phyloP scores from a whole-genome alignment of 2,888 invertebrate genomes.

The Eupithecia tripunctaria region DNA sequence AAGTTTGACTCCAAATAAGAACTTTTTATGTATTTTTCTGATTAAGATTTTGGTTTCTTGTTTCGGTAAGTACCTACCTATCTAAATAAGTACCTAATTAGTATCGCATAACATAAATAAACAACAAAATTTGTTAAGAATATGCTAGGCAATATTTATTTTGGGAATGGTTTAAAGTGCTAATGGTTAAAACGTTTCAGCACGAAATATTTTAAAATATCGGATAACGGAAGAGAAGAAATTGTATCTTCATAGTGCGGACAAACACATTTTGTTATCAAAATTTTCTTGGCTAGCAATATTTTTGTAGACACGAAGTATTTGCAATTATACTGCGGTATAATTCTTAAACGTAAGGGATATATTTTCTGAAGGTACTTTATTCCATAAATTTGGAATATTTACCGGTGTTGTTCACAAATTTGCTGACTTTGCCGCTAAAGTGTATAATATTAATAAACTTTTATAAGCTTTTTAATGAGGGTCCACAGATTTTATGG shows the following conservation, averaged over 20 bases:
- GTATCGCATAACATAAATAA: background rate
- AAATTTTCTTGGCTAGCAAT: background rate
- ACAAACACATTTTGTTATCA: background rate
- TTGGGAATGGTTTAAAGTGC: background rate
- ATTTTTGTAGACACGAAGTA: background rate
- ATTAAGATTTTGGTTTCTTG: background rate
- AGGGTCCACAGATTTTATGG: constrained; percentile 20
- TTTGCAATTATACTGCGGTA: background rate
- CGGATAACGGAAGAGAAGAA: constrained; percentile 46
- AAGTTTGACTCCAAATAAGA: background rate
- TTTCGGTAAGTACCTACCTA: background rate
- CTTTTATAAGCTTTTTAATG: constrained; percentile 38
- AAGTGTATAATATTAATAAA: constrained; percentile 23
- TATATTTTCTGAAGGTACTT: background rate
- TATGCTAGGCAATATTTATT: background rate
- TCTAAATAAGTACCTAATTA: too few relatives aligned
- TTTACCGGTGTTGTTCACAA: background rate
- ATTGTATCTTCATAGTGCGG: constrained; percentile 23
- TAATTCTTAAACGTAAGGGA: background rate
- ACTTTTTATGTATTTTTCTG: background rate
- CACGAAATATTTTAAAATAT: constrained; percentile 44
- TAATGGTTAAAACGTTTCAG: constrained; percentile 33
- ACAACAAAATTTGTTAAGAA: background rate
- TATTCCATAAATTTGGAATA: background rate
- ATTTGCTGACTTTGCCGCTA: background rate